A percentile compares a stretch with the other conserved stretches of the same genome.
phyloP scores from a whole-genome alignment of 2,888 invertebrate species.

The Papilio elwesi region DNA sequence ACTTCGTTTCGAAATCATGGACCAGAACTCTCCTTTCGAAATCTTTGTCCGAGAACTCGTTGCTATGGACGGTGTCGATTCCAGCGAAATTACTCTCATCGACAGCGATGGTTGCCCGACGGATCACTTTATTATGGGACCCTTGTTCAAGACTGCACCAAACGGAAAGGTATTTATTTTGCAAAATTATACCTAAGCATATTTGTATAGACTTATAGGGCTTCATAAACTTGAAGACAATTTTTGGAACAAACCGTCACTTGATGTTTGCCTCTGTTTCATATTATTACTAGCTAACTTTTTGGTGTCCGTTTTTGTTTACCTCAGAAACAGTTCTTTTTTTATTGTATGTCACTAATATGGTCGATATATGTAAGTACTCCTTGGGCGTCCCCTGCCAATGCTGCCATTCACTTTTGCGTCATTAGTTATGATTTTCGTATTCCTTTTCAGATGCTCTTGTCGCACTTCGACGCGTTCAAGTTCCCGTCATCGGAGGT shows the following conservation, averaged over 20 bases:
- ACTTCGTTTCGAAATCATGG: conserved; percentile 95
- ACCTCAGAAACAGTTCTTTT: too few species aligned
- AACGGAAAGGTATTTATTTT: conserved; percentile 88
- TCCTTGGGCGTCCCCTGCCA: too few species aligned
- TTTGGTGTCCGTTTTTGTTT: too few species aligned
- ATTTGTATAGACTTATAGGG: too few species aligned
- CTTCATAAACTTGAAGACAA: too few species aligned
- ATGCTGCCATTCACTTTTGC: too few species aligned
- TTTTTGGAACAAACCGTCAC: too few species aligned
- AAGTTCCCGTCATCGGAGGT: conserved; percentile 98
- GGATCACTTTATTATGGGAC: conserved; percentile 97
- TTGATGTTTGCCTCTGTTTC: too few species aligned
- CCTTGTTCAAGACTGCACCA: conserved; percentile 91
- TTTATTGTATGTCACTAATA: too few species aligned
- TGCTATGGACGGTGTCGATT: conserved; percentile 96
- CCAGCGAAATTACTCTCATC: conserved; percentile 95
- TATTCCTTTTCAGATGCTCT: conserved; percentile 85
- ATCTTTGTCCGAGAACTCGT: conserved; percentile 97
- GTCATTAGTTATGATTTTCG: not conserved
- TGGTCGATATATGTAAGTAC: too few species aligned
- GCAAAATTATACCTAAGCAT: conserved; percentile 34
- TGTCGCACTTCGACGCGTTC: conserved; percentile 97
- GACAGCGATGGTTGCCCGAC: conserved; percentile 97
- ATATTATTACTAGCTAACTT: too few species aligned
- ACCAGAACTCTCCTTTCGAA: conserved; percentile 96